These are phyloP conservation scores for Opisthocomus hoazin DNA, from an alignment of 2,113 vertebrate genomes.

Conservation along the genomic window DNA sequence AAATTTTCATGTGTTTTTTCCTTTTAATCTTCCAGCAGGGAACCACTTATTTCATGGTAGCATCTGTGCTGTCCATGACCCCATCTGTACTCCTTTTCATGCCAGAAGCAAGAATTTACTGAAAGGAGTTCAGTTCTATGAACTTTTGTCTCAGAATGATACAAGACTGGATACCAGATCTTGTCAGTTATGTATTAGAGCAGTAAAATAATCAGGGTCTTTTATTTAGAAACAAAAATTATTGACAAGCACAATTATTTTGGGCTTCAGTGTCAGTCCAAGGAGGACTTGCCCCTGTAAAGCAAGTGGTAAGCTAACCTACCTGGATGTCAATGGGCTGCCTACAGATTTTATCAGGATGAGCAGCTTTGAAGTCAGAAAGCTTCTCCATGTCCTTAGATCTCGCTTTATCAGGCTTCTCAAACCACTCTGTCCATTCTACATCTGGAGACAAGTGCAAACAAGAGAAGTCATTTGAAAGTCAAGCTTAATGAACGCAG, in stretches of 20 bases:
- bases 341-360: constrained; percentile 84
- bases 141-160: background rate
- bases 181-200: background rate
- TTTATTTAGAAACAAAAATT: background rate
- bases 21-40: constrained; percentile 15
- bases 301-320: background rate
- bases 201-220: background rate
- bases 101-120: constrained; percentile 11
- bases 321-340: constrained; percentile 93
- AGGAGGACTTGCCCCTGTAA: background rate
- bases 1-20: background rate
- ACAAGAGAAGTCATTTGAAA: background rate
- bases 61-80: constrained; percentile 22
- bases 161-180: background rate
- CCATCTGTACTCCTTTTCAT: constrained; percentile 1
- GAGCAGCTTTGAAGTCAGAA: constrained; percentile 78
- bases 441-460: constrained; percentile 75
- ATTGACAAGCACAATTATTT: background rate
- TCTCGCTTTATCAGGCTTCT: constrained; percentile 79
- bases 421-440: constrained; percentile 95
- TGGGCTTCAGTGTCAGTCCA: background rate
- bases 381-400: constrained; percentile 91
- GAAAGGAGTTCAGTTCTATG: background rate
- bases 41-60: background rate
- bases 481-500: background rate